A percentile compares a stretch with the other conserved stretches of the same genome.
phyloP scores from a whole-genome alignment of 1,140 invertebrate species.

The Scaptodrosophila lebanonensis region DNA sequence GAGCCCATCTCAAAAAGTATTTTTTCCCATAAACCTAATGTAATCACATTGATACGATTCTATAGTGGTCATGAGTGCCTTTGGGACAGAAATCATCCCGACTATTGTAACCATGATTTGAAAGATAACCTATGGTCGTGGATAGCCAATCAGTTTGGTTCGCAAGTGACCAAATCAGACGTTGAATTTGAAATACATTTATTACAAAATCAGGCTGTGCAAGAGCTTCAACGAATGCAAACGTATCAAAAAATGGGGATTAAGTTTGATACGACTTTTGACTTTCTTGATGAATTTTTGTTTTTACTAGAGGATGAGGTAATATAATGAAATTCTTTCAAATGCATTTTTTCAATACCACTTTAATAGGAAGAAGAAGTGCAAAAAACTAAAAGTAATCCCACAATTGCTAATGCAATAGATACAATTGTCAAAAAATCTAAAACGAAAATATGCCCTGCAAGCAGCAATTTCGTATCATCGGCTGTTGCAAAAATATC shows the following conservation, averaged over 20 bases:
- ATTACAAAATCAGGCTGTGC: conserved; percentile 6
- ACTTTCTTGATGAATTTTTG: conserved; percentile 15
- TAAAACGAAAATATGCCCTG: too few relatives aligned
- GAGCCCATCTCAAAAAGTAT: not conserved
- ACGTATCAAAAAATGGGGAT: not conserved
- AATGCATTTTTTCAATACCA: not conserved
- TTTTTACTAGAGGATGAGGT: conserved; percentile 9
- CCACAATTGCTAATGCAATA: too few relatives aligned
- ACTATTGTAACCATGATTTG: conserved; percentile 10
- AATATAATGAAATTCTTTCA: not conserved
- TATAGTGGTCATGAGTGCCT: conserved; percentile 32
- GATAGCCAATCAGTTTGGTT: conserved; percentile 23
- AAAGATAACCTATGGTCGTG: conserved; percentile 7
- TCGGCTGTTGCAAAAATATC: too few relatives aligned
- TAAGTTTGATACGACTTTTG: not conserved
- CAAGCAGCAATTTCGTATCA: too few relatives aligned
- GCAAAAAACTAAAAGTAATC: too few relatives aligned
- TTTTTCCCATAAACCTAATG: conserved; percentile 7
- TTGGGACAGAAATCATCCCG: conserved; percentile 16
- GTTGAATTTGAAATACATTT: not conserved
- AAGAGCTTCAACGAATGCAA: conserved; percentile 10
- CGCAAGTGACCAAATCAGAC: not conserved
- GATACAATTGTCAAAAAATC: too few relatives aligned
- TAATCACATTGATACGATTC: conserved; percentile 23
- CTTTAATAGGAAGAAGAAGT: not conserved